These are phyloP conservation scores for Ibycter americanus DNA, from an alignment of 2,797 vertebrate genomes.

Conservation along the genomic window DNA sequence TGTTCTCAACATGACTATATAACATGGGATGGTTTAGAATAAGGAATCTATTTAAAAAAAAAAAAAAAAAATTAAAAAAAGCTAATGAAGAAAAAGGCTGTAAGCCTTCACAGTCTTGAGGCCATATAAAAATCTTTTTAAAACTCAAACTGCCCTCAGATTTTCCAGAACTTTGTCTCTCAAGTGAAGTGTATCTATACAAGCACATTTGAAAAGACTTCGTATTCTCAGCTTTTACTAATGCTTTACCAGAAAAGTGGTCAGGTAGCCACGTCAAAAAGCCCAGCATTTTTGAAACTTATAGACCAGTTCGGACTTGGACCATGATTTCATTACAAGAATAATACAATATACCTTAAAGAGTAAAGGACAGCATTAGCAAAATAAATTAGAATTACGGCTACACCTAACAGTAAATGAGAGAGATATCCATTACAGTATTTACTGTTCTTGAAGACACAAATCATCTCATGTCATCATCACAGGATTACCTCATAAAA, in stretches of 20 bases:
- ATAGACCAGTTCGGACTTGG: neutral
- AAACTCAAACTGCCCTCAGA: neutral
- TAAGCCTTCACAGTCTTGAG: neutral
- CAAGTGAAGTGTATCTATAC: neutral
- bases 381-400: neutral
- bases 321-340: neutral
- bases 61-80: neutral
- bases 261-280: neutral
- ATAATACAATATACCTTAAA: neutral
- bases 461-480: neutral
- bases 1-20: neutral
- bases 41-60: neutral
- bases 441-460: neutral
- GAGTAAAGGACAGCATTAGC: neutral
- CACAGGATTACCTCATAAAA: conserved; percentile 16
- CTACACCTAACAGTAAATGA: neutral
- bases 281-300: neutral
- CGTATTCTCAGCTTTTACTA: neutral
- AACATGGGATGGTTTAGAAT: neutral
- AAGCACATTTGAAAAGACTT: neutral
- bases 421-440: neutral
- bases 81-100: neutral
- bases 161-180: neutral
- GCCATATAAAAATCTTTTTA: neutral
- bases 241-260: neutral